Conservation (phyloP, 1,140 invertebrate species). For the Yoshiicerus persimilis region DNA sequence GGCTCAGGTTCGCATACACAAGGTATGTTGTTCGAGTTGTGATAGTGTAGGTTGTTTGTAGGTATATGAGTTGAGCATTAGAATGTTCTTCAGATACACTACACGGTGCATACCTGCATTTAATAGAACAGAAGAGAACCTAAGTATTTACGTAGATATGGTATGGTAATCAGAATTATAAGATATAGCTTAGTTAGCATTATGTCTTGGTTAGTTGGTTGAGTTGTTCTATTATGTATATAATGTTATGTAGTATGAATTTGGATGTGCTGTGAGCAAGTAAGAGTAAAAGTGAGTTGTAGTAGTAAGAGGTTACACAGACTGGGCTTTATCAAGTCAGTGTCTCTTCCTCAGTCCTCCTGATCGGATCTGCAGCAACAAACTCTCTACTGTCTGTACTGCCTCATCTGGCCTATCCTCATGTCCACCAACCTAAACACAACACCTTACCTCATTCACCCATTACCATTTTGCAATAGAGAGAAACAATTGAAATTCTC, state of each 20-base stretch:
- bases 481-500: neutral
- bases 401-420: neutral
- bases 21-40: no score
- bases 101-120: neutral
- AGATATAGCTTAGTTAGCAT: neutral
- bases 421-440: neutral
- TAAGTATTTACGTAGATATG: neutral
- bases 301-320: slow-evolving; percentile 2
- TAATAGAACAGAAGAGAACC: neutral
- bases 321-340: slow-evolving; percentile 19
- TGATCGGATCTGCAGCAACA: slow-evolving; percentile 32
- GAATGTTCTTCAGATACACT: neutral
- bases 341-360: slow-evolving; percentile 35
- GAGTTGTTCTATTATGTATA: neutral
- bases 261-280: neutral
- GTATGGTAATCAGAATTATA: neutral
- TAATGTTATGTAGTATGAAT: neutral
- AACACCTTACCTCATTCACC: neutral
- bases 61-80: neutral
- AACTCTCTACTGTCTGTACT: neutral
- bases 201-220: neutral
- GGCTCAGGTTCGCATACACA: neutral
- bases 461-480: neutral
- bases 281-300: slow-evolving; percentile 33
- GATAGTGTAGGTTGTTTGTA: neutral